Percentiles rank a stretch among this genome's conserved stretches.
phyloP scores from a whole-genome alignment of 1,140 invertebrate species.

The Drosophila azteca region DNA sequence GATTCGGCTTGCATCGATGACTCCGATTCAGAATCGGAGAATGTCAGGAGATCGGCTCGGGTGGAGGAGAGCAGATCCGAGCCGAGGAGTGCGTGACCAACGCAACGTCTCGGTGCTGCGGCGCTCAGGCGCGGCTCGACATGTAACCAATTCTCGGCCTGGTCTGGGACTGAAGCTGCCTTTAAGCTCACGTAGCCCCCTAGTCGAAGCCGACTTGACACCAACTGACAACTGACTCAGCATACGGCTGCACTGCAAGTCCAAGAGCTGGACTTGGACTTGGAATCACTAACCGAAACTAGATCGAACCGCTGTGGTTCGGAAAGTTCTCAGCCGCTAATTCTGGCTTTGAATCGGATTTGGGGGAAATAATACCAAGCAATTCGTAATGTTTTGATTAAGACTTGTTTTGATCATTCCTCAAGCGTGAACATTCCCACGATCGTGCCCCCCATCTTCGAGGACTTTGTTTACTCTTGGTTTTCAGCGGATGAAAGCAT shows the following conservation, averaged over 20 bases:
- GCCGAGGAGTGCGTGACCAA: conserved; percentile 58
- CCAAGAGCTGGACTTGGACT: conserved; percentile 7
- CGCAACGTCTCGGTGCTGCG: conserved; percentile 49
- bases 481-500: conserved; percentile 42
- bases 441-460: conserved; percentile 15
- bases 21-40: conserved; percentile 16
- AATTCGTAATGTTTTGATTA: conserved; percentile 31
- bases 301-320: conserved; percentile 7
- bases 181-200: conserved; percentile 58
- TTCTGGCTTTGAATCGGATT: background rate
- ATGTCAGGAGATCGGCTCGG: background rate
- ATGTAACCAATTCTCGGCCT: conserved; percentile 42
- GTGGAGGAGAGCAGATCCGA: background rate
- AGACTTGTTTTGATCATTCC: conserved; percentile 17
- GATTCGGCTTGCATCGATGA: conserved; percentile 25
- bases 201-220: conserved; percentile 33
- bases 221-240: conserved; percentile 50
- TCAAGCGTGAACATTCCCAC: conserved; percentile 19
- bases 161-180: conserved; percentile 8
- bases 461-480: conserved; percentile 43
- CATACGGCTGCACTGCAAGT: conserved; percentile 6
- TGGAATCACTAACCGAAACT: background rate
- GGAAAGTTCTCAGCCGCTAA: conserved; percentile 5
- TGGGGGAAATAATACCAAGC: background rate
- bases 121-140: conserved; percentile 13